These are phyloP conservation scores for Tonatia bakeri DNA, from an alignment of 2,113 vertebrate species.

Conservation along the genomic window DNA sequence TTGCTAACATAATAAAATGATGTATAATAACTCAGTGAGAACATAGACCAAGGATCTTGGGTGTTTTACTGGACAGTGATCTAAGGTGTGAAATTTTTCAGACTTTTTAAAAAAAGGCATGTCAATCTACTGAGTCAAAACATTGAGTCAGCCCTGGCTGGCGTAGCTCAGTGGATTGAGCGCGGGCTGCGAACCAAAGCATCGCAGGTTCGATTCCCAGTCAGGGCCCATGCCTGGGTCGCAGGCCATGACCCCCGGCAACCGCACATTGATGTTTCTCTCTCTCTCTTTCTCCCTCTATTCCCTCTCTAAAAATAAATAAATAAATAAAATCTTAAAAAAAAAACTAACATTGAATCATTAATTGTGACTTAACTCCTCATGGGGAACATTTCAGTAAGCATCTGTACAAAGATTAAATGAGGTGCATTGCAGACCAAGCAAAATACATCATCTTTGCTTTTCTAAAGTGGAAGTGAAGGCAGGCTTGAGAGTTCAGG, in stretches of 20 bases:
- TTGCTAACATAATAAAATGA: background rate
- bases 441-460: background rate
- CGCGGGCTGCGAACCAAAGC: no score
- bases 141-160: no score
- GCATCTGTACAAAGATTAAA: background rate
- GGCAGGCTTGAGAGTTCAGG: background rate
- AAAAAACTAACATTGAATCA: constrained; percentile 9
- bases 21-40: background rate
- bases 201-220: no score
- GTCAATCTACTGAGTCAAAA: background rate
- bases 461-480: background rate
- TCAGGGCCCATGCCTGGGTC: no score
- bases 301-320: no score
- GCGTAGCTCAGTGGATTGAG: no score
- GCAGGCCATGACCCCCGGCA: no score
- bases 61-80: background rate
- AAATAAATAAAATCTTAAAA: no score
- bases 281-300: no score
- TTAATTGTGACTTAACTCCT: constrained; percentile 1
- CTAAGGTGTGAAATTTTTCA: background rate
- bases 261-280: no score
- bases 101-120: constrained; percentile 8
- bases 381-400: background rate
- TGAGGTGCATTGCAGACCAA: background rate
- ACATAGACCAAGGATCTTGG: background rate